These are phyloP conservation scores for Tipula confusa DNA, from an alignment of 2,888 invertebrate genomes.

Conservation along the genomic window DNA sequence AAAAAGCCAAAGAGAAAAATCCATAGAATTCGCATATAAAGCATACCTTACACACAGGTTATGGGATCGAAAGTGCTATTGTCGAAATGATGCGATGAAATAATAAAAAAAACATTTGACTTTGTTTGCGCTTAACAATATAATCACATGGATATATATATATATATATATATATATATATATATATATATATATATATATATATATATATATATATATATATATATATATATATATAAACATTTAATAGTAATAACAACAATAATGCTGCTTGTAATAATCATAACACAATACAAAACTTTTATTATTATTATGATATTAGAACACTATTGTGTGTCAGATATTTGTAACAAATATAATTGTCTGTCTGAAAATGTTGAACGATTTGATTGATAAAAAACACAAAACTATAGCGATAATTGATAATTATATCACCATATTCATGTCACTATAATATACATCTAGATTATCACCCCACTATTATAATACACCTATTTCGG, in stretches of 20 bases:
- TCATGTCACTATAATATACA: background rate
- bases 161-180: too few relatives aligned
- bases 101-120: slow-evolving; percentile 12
- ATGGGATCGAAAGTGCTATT: background rate
- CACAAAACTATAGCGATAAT: background rate
- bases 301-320: background rate
- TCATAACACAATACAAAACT: background rate
- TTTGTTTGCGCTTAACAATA: slow-evolving; percentile 17
- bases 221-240: too few relatives aligned
- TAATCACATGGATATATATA: too few relatives aligned
- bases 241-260: slow-evolving; percentile 3
- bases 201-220: too few relatives aligned
- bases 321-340: background rate
- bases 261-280: background rate
- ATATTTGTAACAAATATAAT: slow-evolving; percentile 5
- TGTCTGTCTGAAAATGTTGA: background rate
- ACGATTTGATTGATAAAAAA: background rate
- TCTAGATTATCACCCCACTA: too few relatives aligned
- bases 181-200: too few relatives aligned
- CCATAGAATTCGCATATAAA: background rate
- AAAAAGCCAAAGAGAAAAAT: background rate
- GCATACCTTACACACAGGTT: background rate
- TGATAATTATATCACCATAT: background rate
- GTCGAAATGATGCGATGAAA: background rate
- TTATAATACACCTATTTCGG: too few relatives aligned